Evolutionary conservation across 1,140 invertebrate genomes (phyloP).

Genomic region (Laupala kohalensis): DNA sequence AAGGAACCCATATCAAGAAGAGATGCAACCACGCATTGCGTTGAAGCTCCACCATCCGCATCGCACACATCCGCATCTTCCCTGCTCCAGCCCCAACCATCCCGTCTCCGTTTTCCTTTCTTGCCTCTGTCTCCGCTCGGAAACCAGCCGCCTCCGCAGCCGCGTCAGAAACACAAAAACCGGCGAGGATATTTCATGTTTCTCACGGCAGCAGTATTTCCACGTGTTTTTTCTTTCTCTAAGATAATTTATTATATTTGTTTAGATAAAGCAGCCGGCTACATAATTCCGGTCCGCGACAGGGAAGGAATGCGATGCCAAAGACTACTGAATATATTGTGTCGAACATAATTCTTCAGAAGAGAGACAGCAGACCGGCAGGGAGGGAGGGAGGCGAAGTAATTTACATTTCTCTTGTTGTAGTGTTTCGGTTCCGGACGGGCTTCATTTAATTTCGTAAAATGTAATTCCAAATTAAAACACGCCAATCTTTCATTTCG

Average conservation of each 20-base stretch:
- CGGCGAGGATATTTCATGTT: background rate
- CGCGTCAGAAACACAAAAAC: background rate
- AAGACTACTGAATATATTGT: background rate
- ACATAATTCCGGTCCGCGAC: background rate
- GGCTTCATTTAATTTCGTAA: background rate
- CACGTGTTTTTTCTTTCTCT: background rate
- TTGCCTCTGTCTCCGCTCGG: no score
- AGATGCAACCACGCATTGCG: no score
- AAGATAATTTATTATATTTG: background rate
- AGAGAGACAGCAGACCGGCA: background rate
- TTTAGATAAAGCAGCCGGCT: background rate
- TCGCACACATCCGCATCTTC: no score
- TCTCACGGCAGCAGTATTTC: background rate
- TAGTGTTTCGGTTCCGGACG: background rate
- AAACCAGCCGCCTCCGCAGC: background rate
- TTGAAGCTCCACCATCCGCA: no score
- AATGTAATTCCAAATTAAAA: background rate
- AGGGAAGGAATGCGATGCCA: background rate
- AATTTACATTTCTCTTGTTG: background rate
- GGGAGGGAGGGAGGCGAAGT: no score
- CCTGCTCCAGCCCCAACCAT: no score
- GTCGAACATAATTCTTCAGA: background rate
- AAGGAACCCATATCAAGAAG: no score
- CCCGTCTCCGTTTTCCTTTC: no score
- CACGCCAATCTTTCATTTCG: background rate